Conservation (phyloP, 2,113 vertebrate genomes). For the Phoenicopterus ruber region DNA sequence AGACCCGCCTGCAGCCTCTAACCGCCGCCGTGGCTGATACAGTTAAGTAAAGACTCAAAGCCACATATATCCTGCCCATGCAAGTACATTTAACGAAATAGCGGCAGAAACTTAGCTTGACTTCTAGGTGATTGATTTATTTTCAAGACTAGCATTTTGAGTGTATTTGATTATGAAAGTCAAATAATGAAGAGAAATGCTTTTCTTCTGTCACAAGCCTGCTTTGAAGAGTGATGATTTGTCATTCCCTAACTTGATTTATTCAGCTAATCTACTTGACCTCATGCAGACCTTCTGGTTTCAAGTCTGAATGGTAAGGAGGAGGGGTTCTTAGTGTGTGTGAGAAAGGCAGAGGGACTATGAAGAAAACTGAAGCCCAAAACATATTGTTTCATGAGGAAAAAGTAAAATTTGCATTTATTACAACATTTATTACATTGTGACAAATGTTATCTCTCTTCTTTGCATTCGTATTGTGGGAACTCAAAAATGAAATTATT, state of each 20-base stretch:
- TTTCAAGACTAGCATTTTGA: background rate
- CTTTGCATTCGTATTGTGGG: background rate
- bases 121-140: background rate
- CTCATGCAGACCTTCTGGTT: slow-evolving; percentile 8
- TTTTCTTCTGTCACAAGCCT: background rate
- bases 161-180: slow-evolving; percentile 50
- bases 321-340: fast-evolving
- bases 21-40: fast-evolving
- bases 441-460: background rate
- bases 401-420: background rate
- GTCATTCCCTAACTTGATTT: slow-evolving; percentile 45
- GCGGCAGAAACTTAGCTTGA: background rate
- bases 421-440: background rate
- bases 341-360: background rate
- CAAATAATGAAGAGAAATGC: slow-evolving; percentile 27
- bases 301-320: background rate
- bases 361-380: background rate
- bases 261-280: slow-evolving; percentile 44
- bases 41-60: background rate
- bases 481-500: background rate
- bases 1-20: background rate
- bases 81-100: background rate
- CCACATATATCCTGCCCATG: background rate
- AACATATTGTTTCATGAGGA: background rate
- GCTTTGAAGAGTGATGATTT: slow-evolving; percentile 35